Evolutionary conservation across 2,797 vertebrate species (phyloP), one percentile per base, ranked within the genome.

Genomic region (Sebastes minor): DNA sequence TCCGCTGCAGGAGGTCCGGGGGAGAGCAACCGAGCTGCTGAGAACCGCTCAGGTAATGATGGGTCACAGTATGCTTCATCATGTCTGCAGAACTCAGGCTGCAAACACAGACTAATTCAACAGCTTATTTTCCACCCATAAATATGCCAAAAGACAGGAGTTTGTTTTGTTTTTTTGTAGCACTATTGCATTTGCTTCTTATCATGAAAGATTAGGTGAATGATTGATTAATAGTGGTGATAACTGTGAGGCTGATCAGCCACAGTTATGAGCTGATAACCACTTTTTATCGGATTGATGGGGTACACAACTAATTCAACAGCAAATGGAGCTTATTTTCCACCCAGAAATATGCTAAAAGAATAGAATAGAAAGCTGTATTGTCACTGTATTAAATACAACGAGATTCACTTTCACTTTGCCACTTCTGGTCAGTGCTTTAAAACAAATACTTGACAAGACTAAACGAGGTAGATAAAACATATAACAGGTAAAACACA

Each of bases 1-100:
- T 59, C 95, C 95, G 2, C 75, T 96, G 49, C 68, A 46, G 63
- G 93, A 95, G 67, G 92, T 95, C 0, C 91, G 91, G 3, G 72
- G 14, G 27, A 91, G 70, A 38, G 92, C 93, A 0, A 69, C 72
- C 5, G 89, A 94, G 69, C 88, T 96, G 63, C 91, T 96, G 30
- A 85, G 88, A 20, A 83, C 82, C 0, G 94, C 91, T 23, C 90
- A 95, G 95, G 95, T 96, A 89, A 86, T 2, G 25, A 2, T 9
- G 3, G 35, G 23, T 4, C 28, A 30, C 30, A 32, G 30, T 32
- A 32, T n/a, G n/a, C n/a, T n/a, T n/a, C n/a, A n/a, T n/a, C n/a
- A n/a, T n/a, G n/a, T n/a, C n/a, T n/a, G n/a, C n/a, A n/a, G n/a
- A 38, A 1, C 35, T 0, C 35, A 38, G 32, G 33, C 33, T 33